Percentiles rank a stretch among this genome's conserved stretches.
phyloP scores from a whole-genome alignment of 2,888 invertebrate genomes.

The Periphyllus acericola region DNA sequence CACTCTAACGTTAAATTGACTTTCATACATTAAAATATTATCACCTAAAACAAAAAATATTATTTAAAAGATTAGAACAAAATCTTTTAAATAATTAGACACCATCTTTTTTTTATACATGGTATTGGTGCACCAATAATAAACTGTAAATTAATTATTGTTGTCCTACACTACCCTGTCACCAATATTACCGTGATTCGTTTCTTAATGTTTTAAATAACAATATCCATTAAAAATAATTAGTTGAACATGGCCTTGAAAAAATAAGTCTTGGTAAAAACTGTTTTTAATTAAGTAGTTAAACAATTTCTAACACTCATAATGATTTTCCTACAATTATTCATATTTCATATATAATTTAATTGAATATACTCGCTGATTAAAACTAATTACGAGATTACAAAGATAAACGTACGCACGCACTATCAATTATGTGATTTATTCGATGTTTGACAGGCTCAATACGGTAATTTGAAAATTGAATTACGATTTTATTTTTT shows the following conservation, averaged over 20 bases:
- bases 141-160: too few species aligned
- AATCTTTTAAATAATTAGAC: too few species aligned
- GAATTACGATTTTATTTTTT: conserved; percentile 7
- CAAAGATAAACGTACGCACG: neutral
- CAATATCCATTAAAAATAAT: too few species aligned
- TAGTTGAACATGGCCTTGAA: neutral
- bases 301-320: too few species aligned
- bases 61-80: too few species aligned
- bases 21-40: neutral
- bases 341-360: neutral
- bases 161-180: neutral
- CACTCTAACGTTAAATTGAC: too few species aligned
- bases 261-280: neutral
- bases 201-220: too few species aligned
- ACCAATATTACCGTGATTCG: neutral
- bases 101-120: too few species aligned
- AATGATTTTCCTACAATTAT: too few species aligned
- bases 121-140: too few species aligned
- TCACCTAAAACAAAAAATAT: too few species aligned
- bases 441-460: neutral
- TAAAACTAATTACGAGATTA: neutral
- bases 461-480: conserved; percentile 4
- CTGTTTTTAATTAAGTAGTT: neutral
- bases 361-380: neutral
- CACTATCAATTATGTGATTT: neutral